Conservation (phyloP, 2,113 vertebrate genomes). For the Zosterops lateralis region DNA sequence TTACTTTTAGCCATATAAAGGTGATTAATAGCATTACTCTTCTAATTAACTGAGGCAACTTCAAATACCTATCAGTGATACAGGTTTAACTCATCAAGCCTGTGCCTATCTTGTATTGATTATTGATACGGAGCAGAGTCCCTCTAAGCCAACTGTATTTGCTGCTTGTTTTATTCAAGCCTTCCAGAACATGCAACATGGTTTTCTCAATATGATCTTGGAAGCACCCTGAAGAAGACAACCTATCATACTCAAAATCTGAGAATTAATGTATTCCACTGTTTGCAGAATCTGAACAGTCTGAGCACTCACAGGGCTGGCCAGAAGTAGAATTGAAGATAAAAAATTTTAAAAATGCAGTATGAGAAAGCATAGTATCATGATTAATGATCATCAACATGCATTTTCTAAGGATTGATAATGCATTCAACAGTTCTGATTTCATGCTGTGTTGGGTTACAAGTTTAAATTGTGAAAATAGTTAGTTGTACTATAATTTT, state of each 20-base stretch:
- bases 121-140: background rate
- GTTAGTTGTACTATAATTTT: background rate
- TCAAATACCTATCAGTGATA: background rate
- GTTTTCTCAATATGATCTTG: background rate
- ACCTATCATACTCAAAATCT: background rate
- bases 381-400: background rate
- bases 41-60: background rate
- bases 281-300: background rate
- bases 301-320: background rate
- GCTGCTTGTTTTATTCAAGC: background rate
- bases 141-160: background rate
- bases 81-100: background rate
- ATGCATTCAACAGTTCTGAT: background rate
- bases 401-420: background rate
- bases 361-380: accelerated
- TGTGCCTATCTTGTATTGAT: background rate
- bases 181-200: background rate
- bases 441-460: background rate
- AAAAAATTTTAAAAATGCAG: background rate
- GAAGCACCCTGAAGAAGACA: background rate
- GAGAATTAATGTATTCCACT: background rate
- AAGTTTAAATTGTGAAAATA: background rate
- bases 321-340: background rate
- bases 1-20: background rate
- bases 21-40: background rate